Evolutionary conservation across 2,888 invertebrate species (phyloP).

Genomic region (Omphaloscelis lunosa): DNA sequence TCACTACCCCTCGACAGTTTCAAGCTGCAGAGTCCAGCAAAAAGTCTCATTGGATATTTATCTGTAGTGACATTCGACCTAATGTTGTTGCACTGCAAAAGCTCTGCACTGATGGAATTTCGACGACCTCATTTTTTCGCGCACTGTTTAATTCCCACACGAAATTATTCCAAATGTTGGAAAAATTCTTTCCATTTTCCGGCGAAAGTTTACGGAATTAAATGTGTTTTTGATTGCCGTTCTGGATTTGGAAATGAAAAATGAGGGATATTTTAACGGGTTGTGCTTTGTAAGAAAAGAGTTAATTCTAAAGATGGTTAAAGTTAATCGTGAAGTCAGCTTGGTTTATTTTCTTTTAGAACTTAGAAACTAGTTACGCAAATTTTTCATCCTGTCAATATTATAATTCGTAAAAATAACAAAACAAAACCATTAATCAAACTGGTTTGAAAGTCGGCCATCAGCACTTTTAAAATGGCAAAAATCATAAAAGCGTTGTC

Average conservation of each 20-base stretch:
- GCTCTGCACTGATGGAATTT: slow-evolving; percentile 80
- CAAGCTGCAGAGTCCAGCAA: slow-evolving; percentile 79
- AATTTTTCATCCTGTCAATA: background rate
- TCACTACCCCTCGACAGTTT: slow-evolving; percentile 77
- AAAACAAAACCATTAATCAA: background rate
- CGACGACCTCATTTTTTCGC: slow-evolving; percentile 74
- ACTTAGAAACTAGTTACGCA: background rate
- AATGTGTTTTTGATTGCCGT: slow-evolving; percentile 64
- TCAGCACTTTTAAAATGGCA: background rate
- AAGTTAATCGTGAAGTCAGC: slow-evolving; percentile 31
- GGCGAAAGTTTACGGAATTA: slow-evolving; percentile 50
- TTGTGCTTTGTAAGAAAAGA: slow-evolving; percentile 38
- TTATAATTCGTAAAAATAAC: background rate
- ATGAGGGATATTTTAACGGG: slow-evolving; percentile 51
- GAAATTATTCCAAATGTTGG: slow-evolving; percentile 58
- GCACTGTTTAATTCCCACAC: slow-evolving; percentile 63
- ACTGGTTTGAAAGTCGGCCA: too few species aligned
- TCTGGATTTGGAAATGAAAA: slow-evolving; percentile 56
- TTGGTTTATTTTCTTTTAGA: slow-evolving; percentile 8
- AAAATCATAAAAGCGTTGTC: background rate
- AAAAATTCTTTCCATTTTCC: slow-evolving; percentile 52
- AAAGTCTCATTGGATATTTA: slow-evolving; percentile 88
- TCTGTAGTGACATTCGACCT: slow-evolving; percentile 73
- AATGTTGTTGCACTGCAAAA: slow-evolving; percentile 78
- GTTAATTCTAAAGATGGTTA: slow-evolving; percentile 31